phyloP scores from a whole-genome alignment of 2,888 invertebrate species.

The Eurytoma californica region DNA sequence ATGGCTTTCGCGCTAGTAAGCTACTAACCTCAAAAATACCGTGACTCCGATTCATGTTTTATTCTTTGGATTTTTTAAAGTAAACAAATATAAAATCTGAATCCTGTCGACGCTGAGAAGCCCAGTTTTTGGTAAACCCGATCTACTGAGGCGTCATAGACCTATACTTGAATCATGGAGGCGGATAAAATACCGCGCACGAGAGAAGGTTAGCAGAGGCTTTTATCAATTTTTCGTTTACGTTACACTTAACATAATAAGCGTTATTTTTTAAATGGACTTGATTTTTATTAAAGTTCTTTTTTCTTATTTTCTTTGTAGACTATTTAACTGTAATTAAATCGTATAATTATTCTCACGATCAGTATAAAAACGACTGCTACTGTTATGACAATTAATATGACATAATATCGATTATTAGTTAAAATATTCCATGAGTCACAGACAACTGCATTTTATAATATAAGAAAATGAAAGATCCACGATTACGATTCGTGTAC shows the following conservation, averaged over 20 bases:
- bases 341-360: no score
- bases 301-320: no score
- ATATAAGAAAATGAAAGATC: background rate
- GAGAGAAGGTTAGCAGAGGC: conserved; percentile 42
- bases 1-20: conserved; percentile 48
- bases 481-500: no score
- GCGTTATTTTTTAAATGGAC: background rate
- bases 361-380: no score
- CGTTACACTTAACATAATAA: background rate
- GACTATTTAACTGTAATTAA: no score
- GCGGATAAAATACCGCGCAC: conserved; percentile 53
- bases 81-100: background rate
- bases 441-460: background rate
- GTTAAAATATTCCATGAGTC: no score
- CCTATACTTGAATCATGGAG: conserved; percentile 29
- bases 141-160: background rate
- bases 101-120: background rate
- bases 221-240: background rate
- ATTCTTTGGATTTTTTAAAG: background rate
- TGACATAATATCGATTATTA: no score
- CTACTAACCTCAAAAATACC: conserved; percentile 4
- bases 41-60: conserved; percentile 9
- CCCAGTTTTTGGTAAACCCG: background rate
- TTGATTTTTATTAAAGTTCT: background rate
- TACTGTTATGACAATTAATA: no score